Conservation (phyloP, 2,113 vertebrate genomes). For the Alces alces region DNA sequence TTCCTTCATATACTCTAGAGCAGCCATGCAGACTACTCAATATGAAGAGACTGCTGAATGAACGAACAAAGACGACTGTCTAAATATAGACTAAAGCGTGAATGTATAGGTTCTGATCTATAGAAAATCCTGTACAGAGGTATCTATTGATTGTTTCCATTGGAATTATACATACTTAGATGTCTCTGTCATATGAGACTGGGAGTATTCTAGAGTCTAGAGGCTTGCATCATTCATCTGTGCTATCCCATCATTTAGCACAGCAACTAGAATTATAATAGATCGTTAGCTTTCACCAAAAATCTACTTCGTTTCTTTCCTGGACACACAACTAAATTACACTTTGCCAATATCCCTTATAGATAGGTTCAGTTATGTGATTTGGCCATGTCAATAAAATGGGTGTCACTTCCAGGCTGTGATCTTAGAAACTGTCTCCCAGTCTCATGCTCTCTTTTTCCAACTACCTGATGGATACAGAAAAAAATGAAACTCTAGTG, state of each 20-base stretch:
- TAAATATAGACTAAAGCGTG: background rate
- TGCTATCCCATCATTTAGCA: background rate
- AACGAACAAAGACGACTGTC: background rate
- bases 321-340: background rate
- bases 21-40: background rate
- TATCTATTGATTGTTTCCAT: background rate
- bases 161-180: background rate
- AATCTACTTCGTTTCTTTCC: background rate
- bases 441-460: background rate
- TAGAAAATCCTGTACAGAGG: background rate
- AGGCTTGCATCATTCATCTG: background rate
- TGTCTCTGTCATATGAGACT: background rate
- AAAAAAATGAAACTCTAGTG: background rate
- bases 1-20: background rate
- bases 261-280: background rate
- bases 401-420: background rate
- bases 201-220: background rate
- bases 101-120: background rate
- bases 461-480: background rate
- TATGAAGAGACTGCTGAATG: background rate
- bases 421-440: background rate
- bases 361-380: background rate
- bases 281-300: background rate
- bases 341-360: background rate
- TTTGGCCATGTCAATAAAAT: background rate